Evolutionary conservation across 2,888 invertebrate species (phyloP).

Genomic region (Rhyacophila evoluta): DNA sequence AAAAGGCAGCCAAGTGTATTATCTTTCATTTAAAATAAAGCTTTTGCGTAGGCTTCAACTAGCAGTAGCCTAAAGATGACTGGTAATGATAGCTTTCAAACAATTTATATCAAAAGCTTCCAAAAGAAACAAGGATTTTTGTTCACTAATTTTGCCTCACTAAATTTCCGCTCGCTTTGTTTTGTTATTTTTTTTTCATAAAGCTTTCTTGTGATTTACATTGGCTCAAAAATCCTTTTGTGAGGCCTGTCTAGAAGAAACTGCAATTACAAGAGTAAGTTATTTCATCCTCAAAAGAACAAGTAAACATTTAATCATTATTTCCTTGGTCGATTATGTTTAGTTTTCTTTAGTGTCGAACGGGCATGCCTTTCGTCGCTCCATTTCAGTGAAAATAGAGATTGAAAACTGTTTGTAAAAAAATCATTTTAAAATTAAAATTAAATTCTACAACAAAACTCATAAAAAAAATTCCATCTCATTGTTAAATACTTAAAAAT

Average conservation of each 20-base stretch:
- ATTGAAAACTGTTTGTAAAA: conserved; percentile 30
- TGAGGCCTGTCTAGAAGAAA: neutral
- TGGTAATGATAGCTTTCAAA: conserved; percentile 6
- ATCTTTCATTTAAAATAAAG: neutral
- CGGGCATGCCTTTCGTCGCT: conserved; percentile 30
- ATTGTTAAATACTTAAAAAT: too few species aligned
- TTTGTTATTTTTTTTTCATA: conserved; percentile 20
- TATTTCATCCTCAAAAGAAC: conserved; percentile 43
- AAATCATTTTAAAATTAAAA: too few species aligned
- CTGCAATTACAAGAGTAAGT: conserved; percentile 43
- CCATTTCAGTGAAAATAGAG: conserved; percentile 32
- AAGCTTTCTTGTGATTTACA: conserved; percentile 42
- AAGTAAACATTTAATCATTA: conserved; percentile 33
- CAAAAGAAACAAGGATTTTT: neutral
- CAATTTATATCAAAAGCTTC: conserved; percentile 1
- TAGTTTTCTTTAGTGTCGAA: conserved; percentile 33
- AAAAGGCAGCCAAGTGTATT: conserved; percentile 32
- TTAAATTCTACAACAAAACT: too few species aligned
- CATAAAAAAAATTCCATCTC: too few species aligned
- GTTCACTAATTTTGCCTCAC: conserved; percentile 14
- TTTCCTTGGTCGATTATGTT: conserved; percentile 36
- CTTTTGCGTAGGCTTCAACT: neutral
- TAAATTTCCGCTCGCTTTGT: conserved; percentile 15
- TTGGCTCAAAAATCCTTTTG: conserved; percentile 19
- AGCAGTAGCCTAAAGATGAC: neutral